Evolutionary conservation across 2,888 invertebrate species (phyloP), one percentile per base, ranked within the genome.

Genomic region (Muscina levida): DNA sequence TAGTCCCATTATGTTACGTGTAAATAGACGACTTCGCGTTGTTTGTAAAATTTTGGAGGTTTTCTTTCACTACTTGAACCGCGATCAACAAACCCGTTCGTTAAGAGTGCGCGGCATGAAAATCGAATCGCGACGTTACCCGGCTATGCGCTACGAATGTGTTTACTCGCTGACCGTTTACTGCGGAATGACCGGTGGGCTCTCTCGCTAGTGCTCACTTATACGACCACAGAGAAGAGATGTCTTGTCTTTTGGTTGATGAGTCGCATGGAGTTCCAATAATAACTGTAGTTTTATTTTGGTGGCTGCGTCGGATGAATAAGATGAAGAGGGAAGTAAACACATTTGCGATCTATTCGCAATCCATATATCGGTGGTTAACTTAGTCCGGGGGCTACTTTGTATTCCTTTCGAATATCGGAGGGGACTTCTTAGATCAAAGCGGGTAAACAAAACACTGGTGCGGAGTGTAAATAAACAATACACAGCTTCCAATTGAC

Each of bases 1-100:
- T 68, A 89, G 85, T 62, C 90, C 90, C 89, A 89, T 89, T 77
- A 82, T 85, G 62, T 76, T 79, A n/a, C 76, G 79, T 72, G 31
- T 66, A 53, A 82, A 76, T 13, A 76, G 74, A 70, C 67, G 71
- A 68, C 73, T 67, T 42, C 57, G 71, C 46, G 44, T 11, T 6
- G 56, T 44, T 10, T 4, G 10, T 44, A 11, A 65, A 68, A 82
- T 82, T 73, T 71, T 79, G 70, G n/a, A 2, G 22, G 24, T 70
- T 19, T 76, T 77, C 44, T 24, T 68, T 75, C 48, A 62, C 68
- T 13, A 71, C 37, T 42, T 31, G 31, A 31, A 51, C 72, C 65
- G 56, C 51, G 57, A 15, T 57, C 19, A 19, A 26, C 71, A 39
- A 70, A 79, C 56, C 42, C 59, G 46, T 56, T 56, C 22, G 51